phyloP scores from a whole-genome alignment of 2,797 vertebrate genomes.

The Ciconia nigra region DNA sequence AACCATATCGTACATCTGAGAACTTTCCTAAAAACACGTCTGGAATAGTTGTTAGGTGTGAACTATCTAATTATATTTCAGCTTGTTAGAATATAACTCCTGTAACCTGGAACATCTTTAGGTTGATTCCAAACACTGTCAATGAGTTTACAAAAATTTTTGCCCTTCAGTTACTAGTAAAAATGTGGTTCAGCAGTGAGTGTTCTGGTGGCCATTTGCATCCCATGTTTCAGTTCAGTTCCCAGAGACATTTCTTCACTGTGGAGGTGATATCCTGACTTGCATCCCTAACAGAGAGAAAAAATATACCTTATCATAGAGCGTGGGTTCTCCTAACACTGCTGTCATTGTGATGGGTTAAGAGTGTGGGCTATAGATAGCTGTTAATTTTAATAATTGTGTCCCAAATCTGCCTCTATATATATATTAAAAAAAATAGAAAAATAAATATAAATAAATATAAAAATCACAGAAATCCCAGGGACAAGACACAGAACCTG shows the following conservation, averaged over 20 bases:
- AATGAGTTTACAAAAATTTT: background rate
- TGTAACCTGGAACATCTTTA: background rate
- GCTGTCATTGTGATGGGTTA: background rate
- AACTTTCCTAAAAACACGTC: background rate
- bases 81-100: background rate
- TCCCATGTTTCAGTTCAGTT: background rate
- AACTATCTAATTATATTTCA: background rate
- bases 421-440: no score
- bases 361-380: background rate
- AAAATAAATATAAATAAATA: background rate
- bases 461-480: background rate
- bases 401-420: background rate
- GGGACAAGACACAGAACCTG: slow-evolving; percentile 1
- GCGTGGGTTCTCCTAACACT: background rate
- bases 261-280: background rate
- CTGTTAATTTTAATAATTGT: background rate
- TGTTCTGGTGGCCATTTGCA: background rate
- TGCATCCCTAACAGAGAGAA: background rate
- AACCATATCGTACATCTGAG: background rate
- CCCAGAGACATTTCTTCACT: background rate
- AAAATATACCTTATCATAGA: background rate
- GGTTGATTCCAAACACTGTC: background rate
- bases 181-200: background rate
- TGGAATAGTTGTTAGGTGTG: background rate
- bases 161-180: background rate